phyloP scores from a whole-genome alignment of 2,888 invertebrate genomes.

The Aphrophora alni region DNA sequence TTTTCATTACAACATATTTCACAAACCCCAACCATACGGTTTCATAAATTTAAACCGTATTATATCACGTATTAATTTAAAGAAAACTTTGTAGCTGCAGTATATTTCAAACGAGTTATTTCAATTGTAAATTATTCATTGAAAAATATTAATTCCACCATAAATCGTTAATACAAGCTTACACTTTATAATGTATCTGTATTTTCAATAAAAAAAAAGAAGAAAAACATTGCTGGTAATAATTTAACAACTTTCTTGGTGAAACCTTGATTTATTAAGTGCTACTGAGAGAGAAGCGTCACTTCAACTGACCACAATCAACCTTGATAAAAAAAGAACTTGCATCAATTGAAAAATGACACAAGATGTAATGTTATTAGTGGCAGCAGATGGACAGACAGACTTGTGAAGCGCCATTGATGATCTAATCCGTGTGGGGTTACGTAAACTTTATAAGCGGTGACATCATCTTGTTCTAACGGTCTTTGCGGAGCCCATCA shows the following conservation, averaged over 20 bases:
- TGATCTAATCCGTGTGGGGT: constrained; percentile 9
- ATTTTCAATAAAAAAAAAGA: no score
- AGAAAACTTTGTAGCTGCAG: no score
- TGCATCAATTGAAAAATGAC: neutral
- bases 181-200: neutral
- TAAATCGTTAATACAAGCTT: neutral
- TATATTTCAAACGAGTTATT: neutral
- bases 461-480: neutral
- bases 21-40: no score
- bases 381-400: neutral
- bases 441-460: neutral
- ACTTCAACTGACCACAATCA: neutral
- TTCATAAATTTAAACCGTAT: no score
- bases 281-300: neutral
- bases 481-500: neutral
- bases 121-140: neutral
- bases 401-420: neutral
- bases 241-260: neutral
- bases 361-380: neutral
- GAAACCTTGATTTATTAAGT: neutral
- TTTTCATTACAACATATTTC: no score
- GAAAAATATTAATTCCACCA: neutral
- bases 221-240: no score
- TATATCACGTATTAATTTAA: no score
- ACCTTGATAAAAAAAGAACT: neutral